phyloP scores from a whole-genome alignment of 1,140 invertebrate genomes.

The Heliconius eleuchia region DNA sequence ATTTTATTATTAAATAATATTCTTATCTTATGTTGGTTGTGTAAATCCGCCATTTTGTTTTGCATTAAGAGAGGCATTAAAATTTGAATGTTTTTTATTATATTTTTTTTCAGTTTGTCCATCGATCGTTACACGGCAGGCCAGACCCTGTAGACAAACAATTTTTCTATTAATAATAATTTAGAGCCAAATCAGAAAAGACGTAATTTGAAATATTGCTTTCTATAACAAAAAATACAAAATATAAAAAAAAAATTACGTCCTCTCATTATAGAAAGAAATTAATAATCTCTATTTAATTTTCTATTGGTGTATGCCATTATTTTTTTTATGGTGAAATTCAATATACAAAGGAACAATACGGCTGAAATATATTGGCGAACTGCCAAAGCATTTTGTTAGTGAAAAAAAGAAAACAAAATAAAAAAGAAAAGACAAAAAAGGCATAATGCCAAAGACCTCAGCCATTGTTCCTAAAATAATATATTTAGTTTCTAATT shows the following conservation, averaged over 20 bases:
- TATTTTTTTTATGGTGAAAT: slow-evolving; percentile 14
- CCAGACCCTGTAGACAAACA: slow-evolving; percentile 77
- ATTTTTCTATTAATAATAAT: slow-evolving; percentile 54
- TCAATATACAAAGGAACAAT: not conserved
- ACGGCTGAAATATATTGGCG: not conserved
- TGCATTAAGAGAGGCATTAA: slow-evolving; percentile 40
- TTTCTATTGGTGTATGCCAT: slow-evolving; percentile 22
- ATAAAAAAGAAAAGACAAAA: not conserved
- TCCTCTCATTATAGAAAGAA: not conserved
- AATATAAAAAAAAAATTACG: slow-evolving; percentile 13
- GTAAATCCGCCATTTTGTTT: slow-evolving; percentile 37
- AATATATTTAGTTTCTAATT: not conserved
- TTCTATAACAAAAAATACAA: slow-evolving; percentile 15
- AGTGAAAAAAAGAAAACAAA: not conserved
- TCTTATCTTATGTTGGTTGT: slow-evolving; percentile 74
- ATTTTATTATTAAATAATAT: slow-evolving; percentile 72
- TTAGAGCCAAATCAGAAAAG: slow-evolving; percentile 35
- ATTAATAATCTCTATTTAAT: not conserved
- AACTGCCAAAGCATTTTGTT: not conserved
- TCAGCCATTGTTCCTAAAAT: not conserved
- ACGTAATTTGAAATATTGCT: slow-evolving; percentile 26
- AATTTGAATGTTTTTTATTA: slow-evolving; percentile 34
- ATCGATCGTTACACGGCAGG: slow-evolving; percentile 73
- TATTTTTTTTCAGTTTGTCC: slow-evolving; percentile 50
- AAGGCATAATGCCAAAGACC: not conserved